phyloP scores from a whole-genome alignment of 2,113 vertebrate species.

The Dryoscopus gambensis region DNA sequence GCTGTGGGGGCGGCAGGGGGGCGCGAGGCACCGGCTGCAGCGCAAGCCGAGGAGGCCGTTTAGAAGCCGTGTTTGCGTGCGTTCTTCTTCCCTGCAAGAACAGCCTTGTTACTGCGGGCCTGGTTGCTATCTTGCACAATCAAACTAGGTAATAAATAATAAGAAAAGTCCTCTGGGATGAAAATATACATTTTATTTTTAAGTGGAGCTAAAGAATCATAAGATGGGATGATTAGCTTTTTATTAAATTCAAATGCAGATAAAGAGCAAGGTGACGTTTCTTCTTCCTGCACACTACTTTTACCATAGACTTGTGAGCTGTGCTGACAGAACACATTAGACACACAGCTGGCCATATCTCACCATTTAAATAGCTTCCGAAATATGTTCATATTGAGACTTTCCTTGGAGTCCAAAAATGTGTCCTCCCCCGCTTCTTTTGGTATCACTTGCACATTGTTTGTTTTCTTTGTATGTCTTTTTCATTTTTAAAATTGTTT shows the following conservation, averaged over 20 bases:
- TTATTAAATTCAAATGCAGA: not conserved
- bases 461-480: not conserved
- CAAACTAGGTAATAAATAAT: not conserved
- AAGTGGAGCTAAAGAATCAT: not conserved
- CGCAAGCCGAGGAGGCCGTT: not conserved
- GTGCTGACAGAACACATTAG: not conserved
- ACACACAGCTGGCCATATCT: not conserved
- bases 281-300: not conserved
- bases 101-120: not conserved
- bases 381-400: constrained; percentile 92
- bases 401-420: constrained; percentile 91
- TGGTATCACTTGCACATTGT: not conserved
- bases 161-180: not conserved
- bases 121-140: not conserved
- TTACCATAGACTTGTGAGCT: not conserved
- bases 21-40: not conserved
- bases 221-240: not conserved
- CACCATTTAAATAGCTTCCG: constrained; percentile 93
- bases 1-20: not conserved
- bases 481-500: not conserved
- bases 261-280: not conserved
- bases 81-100: not conserved
- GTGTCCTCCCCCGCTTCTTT: not conserved
- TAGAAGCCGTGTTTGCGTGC: not conserved
- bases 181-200: not conserved